These are phyloP conservation scores for Acestrorhynchus altus DNA, from an alignment of 2,797 vertebrate genomes.

Conservation along the genomic window DNA sequence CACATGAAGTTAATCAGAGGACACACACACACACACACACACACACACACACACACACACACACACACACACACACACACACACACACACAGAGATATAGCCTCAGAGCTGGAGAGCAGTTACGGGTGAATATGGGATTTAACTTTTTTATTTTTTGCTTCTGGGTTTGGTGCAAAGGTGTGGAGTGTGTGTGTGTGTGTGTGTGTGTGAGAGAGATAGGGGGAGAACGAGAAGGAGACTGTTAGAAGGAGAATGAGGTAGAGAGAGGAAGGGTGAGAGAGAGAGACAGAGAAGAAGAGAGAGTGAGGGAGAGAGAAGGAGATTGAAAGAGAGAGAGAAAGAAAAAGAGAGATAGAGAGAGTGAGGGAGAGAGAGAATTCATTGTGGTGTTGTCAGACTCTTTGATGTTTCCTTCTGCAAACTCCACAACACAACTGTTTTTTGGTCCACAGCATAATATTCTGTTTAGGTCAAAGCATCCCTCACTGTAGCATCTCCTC, in stretches of 20 bases:
- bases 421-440: not conserved
- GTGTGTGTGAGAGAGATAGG: not conserved
- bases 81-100: not conserved
- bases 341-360: not conserved
- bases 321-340: not conserved
- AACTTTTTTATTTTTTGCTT: conserved; percentile 25
- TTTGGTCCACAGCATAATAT: not conserved
- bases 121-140: conserved; percentile 17
- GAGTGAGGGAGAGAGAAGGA: conserved; percentile 8
- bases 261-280: not conserved
- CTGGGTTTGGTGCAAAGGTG: conserved; percentile 21
- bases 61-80: not conserved
- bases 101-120: not conserved
- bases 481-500: not conserved
- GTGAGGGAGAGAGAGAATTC: not conserved
- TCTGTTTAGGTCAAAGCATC: not conserved
- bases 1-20: not conserved
- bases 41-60: too few species aligned
- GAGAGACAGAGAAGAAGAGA: not conserved
- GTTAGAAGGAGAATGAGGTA: not conserved
- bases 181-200: not conserved
- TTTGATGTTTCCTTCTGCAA: conserved; percentile 13
- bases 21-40: not conserved
- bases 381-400: not conserved
- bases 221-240: not conserved